Conservation (phyloP, 2,113 vertebrate species). For the Pelmatolapia mariae region DNA sequence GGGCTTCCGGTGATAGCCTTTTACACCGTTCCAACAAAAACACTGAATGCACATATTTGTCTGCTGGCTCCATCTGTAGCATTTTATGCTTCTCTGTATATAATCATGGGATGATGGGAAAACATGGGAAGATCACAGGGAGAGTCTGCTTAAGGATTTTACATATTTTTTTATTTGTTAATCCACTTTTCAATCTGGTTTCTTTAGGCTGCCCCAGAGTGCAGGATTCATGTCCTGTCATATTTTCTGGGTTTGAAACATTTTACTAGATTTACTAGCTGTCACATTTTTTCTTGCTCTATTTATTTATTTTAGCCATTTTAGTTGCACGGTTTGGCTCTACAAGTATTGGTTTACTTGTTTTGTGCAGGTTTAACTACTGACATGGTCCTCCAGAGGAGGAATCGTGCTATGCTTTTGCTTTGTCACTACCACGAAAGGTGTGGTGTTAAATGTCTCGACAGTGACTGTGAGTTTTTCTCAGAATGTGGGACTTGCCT, state of each 20-base stretch:
- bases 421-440: background rate
- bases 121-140: background rate
- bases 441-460: background rate
- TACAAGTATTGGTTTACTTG: background rate
- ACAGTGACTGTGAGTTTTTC: background rate
- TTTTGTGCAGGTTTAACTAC: background rate
- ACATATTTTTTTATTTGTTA: background rate
- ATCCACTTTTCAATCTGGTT: background rate
- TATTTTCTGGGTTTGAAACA: background rate
- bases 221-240: background rate
- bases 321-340: background rate
- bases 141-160: background rate
- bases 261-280: background rate
- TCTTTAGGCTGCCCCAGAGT: background rate
- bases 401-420: background rate
- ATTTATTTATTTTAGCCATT: background rate
- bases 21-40: background rate
- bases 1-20: slow-evolving; percentile 14
- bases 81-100: background rate
- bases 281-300: background rate
- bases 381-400: background rate
- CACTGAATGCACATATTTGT: background rate
- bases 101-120: background rate
- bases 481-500: background rate
- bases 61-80: background rate